phyloP scores from a whole-genome alignment of 2,113 vertebrate genomes.

The Electrona antarctica region DNA sequence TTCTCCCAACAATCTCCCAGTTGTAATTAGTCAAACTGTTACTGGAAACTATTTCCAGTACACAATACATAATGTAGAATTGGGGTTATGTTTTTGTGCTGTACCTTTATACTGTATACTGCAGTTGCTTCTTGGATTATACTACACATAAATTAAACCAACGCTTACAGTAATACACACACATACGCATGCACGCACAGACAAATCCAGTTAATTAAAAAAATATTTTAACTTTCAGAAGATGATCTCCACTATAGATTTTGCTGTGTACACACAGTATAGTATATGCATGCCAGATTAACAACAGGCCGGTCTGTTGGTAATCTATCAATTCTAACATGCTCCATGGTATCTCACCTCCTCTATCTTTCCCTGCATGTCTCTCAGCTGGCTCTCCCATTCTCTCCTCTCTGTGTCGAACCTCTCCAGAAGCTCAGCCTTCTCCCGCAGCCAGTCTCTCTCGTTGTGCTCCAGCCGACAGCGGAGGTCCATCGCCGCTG shows the following conservation, averaged over 20 bases:
- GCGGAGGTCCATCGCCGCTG: constrained; percentile 86
- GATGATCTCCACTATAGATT: too few species aligned
- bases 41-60: neutral
- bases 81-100: neutral
- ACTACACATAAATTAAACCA: too few species aligned
- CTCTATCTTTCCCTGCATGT: constrained; percentile 97
- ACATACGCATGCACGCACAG: neutral
- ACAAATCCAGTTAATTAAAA: neutral
- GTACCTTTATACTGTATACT: neutral
- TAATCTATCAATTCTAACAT: too few species aligned
- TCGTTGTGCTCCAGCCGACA: constrained; percentile 86
- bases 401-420: constrained; percentile 94
- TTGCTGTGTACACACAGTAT: too few species aligned
- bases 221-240: too few species aligned
- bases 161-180: neutral
- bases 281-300: too few species aligned
- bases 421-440: constrained; percentile 90
- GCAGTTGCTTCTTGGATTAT: neutral
- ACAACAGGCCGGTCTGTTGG: too few species aligned
- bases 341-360: constrained; percentile 79
- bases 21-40: neutral
- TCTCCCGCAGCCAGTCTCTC: constrained; percentile 88
- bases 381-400: constrained; percentile 94
- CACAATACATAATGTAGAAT: neutral
- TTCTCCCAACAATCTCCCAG: neutral